Percentiles rank a stretch among this genome's conserved stretches.
Conservation (phyloP, 2,888 invertebrate species). For the Dione vanillae region DNA sequence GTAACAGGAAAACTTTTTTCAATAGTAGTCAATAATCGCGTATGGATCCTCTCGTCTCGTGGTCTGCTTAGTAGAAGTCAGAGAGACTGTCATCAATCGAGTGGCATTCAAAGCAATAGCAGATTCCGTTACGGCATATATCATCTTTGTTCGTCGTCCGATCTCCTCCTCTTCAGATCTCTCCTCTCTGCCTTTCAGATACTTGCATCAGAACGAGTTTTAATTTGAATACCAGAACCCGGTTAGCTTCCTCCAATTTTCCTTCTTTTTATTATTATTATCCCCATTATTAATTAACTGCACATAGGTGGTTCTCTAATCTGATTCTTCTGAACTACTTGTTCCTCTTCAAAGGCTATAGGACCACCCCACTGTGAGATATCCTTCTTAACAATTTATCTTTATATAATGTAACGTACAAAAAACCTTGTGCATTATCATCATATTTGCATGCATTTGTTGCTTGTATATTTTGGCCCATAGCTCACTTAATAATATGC, state of each 20-base stretch:
- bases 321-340: constrained; percentile 72
- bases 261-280: too few relatives aligned
- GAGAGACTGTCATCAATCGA: constrained; percentile 73
- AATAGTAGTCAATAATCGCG: constrained; percentile 67
- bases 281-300: constrained; percentile 64
- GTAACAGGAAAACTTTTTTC: constrained; percentile 87
- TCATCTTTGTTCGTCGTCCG: constrained; percentile 77
- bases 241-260: constrained; percentile 54
- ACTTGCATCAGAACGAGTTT: constrained; percentile 68
- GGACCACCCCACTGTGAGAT: constrained; percentile 80
- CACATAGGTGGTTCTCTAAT: constrained; percentile 55
- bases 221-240: constrained; percentile 61
- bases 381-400: constrained; percentile 78
- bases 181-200: too few relatives aligned
- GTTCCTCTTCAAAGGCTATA: constrained; percentile 79
- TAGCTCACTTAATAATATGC: constrained; percentile 80
- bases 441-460: constrained; percentile 65
- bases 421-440: constrained; percentile 71
- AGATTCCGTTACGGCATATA: constrained; percentile 75
- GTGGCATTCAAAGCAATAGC: constrained; percentile 78
- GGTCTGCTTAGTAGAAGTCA: constrained; percentile 69
- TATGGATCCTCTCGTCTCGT: constrained; percentile 77
- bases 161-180: too few relatives aligned
- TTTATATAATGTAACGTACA: constrained; percentile 75
- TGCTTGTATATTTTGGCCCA: constrained; percentile 84